These are phyloP conservation scores for Corythaeola cristata DNA, from an alignment of 2,113 vertebrate species.

Conservation along the genomic window DNA sequence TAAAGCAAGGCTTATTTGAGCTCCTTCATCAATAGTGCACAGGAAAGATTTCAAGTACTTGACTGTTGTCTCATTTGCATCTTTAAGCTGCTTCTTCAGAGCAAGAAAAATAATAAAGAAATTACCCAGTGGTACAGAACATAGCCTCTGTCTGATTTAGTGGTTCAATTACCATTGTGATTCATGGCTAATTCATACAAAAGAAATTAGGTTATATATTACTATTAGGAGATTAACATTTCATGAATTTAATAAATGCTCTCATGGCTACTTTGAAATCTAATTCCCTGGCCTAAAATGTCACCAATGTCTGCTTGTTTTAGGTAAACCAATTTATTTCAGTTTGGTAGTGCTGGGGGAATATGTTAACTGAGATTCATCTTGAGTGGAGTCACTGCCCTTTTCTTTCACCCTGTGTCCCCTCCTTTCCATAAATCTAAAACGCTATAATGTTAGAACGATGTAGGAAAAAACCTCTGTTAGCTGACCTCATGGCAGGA, in stretches of 20 bases:
- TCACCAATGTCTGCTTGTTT: constrained; percentile 25
- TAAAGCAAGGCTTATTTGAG: neutral
- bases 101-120: constrained; percentile 29
- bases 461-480: neutral
- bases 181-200: constrained; percentile 43
- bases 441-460: neutral
- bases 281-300: constrained; percentile 54
- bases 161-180: constrained; percentile 31
- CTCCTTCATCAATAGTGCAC: neutral
- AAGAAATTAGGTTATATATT: constrained; percentile 51
- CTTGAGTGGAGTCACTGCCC: constrained; percentile 11
- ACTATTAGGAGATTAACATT: constrained; percentile 62
- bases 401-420: neutral
- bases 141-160: constrained; percentile 23
- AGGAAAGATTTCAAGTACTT: neutral
- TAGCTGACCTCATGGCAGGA: neutral
- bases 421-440: neutral
- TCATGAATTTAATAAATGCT: constrained; percentile 58
- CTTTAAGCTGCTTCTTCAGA: neutral
- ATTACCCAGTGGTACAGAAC: neutral
- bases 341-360: neutral
- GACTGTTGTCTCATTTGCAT: neutral
- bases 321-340: constrained; percentile 51
- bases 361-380: neutral
- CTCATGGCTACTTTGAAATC: constrained; percentile 26